Conservation (phyloP, 2,888 invertebrate genomes). For the Agonopterix arenella region DNA sequence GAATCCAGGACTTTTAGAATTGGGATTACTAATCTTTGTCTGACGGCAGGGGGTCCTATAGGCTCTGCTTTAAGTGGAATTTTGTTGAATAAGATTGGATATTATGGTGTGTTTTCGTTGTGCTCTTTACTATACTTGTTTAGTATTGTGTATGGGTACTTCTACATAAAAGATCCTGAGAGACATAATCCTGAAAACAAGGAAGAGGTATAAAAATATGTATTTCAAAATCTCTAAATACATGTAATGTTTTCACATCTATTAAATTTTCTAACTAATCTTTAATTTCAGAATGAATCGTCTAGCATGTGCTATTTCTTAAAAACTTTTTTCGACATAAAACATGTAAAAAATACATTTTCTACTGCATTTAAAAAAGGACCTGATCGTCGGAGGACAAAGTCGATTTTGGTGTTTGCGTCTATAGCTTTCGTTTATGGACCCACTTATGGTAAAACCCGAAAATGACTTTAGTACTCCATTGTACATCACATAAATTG, state of each 20-base stretch:
- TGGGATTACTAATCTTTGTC: conserved; percentile 69
- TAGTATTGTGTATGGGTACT: conserved; percentile 60
- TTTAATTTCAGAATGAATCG: conserved; percentile 38
- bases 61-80: conserved; percentile 61
- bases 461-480: too few species aligned
- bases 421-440: conserved; percentile 59
- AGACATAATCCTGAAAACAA: conserved; percentile 26
- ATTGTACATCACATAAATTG: too few species aligned
- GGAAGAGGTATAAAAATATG: conserved; percentile 26
- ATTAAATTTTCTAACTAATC: background rate
- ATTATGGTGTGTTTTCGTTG: conserved; percentile 69
- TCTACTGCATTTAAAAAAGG: conserved; percentile 70
- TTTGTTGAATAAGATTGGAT: conserved; percentile 56
- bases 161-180: conserved; percentile 55
- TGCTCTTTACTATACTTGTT: conserved; percentile 54
- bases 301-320: conserved; percentile 34
- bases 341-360: conserved; percentile 68
- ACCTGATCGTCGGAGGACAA: conserved; percentile 48
- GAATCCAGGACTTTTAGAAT: conserved; percentile 77
- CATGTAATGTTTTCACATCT: too few species aligned
- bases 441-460: conserved; percentile 48
- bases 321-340: conserved; percentile 68
- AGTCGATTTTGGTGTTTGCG: conserved; percentile 53
- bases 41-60: conserved; percentile 57
- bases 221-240: background rate